Evolutionary conservation across 2,113 vertebrate species (phyloP).

Genomic region (Origma solitaria): DNA sequence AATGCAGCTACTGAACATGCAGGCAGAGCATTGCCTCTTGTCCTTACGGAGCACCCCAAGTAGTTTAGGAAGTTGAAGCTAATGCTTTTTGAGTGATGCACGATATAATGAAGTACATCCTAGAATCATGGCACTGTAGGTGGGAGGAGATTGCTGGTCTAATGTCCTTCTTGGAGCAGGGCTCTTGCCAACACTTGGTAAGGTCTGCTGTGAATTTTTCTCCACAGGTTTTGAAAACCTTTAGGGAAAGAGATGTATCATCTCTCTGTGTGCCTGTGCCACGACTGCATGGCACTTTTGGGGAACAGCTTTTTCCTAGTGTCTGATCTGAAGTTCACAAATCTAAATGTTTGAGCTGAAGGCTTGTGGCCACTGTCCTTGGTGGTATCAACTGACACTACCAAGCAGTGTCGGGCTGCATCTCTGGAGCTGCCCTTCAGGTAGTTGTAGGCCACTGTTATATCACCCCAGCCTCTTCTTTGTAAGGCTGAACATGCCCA

Average conservation of each 20-base stretch:
- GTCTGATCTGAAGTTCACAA: background rate
- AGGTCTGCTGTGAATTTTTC: background rate
- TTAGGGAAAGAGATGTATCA: background rate
- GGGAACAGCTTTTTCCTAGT: background rate
- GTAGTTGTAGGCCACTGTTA: background rate
- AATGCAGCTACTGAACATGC: background rate
- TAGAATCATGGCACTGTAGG: background rate
- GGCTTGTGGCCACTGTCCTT: background rate
- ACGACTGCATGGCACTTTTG: accelerated
- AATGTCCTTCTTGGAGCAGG: background rate
- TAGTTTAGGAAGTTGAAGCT: background rate
- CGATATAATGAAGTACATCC: background rate
- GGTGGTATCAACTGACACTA: background rate
- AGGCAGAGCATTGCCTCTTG: background rate
- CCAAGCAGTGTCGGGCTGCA: background rate
- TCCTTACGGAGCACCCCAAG: background rate
- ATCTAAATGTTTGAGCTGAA: background rate
- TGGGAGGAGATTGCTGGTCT: background rate
- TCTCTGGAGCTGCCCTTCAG: background rate
- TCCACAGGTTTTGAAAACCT: background rate
- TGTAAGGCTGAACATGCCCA: background rate
- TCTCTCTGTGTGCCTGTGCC: background rate
- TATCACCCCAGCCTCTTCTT: background rate
- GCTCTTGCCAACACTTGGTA: background rate
- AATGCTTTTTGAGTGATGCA: background rate